These are phyloP conservation scores for Odontothrips loti DNA, from an alignment of 2,888 invertebrate species.

Conservation along the genomic window DNA sequence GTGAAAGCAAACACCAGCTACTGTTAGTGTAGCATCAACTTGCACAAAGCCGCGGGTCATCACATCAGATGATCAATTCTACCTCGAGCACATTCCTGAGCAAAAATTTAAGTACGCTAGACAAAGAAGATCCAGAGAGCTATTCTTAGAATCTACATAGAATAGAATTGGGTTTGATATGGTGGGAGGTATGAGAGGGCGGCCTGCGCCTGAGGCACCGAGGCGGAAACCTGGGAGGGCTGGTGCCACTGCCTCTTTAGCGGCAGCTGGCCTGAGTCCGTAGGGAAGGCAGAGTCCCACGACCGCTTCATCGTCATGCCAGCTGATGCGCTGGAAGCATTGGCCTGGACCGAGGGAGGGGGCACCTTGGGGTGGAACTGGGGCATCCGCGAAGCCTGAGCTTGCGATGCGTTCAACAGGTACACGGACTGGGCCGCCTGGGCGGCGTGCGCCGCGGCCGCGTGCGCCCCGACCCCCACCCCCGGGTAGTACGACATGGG, in stretches of 20 bases:
- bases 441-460: background rate
- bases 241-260: conserved; percentile 28
- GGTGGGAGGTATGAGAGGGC: conserved; percentile 37
- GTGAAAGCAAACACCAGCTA: background rate
- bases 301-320: conserved; percentile 56
- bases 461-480: background rate
- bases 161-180: conserved; percentile 35
- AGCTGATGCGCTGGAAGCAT: conserved; percentile 40
- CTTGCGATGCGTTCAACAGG: background rate
- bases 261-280: conserved; percentile 29
- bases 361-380: conserved; percentile 32
- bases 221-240: conserved; percentile 41
- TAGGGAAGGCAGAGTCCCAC: conserved; percentile 67
- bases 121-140: background rate
- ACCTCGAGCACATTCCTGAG: conserved; percentile 5
- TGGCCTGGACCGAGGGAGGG: conserved; percentile 43
- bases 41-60: too few relatives aligned
- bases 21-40: too few relatives aligned
- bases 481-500: background rate
- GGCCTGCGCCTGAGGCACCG: conserved; percentile 39
- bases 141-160: conserved; percentile 29
- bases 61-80: background rate
- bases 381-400: conserved; percentile 37
- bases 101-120: conserved; percentile 18
- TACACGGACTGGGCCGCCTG: background rate